Base-by-base conservation (phyloP, 2,797 vertebrate species). In the Scyliorhinus canicula region DNA sequence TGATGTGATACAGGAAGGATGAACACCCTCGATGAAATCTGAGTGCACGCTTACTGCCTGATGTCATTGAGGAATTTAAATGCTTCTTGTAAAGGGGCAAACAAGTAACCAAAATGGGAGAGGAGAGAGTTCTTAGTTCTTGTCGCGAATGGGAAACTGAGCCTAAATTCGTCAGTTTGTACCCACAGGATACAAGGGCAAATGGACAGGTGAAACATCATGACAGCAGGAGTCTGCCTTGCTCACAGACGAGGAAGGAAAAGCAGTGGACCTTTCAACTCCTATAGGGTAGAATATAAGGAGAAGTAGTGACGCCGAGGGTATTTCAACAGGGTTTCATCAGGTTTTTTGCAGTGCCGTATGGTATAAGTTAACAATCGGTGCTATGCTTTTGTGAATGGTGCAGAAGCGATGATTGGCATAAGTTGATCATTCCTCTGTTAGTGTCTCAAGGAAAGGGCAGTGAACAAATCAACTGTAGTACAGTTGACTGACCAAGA, bases 91-190 rank as follows among this genome's bases (percentile, higher is more conserved):
- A 52, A 35, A 69, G 93, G 31, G 93, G 67, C 9, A 7, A 52
- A 47, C 28, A 21, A 60, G 50, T 44, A 65, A 91, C 88, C 60
- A n/a, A 94, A 93, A 74, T 71, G 28, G 90, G n/a, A 69, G 67
- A 94, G 50, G 24, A 74, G 90, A 93, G 50, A 44, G n/a, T 91
- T 93, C 44, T 71, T 44, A 71, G 93, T 52, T 93, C 93, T 47
- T 93, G 44, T 47, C 35, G 65, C 31, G 91, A 69, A 93, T 71
- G 47, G 24, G 44, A 52, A 94, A 93, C 14, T n/a, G 5, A 35
- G 65, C 65, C 57, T 31, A 6, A 60, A n/a, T 90, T 60, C 57
- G n/a, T 60, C 21, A n/a, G 52, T 21, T 50, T 74, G 47, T 94
- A 50, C 67, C 67, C 74, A 28, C 47, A 71, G 67, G 47, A n/a